These are phyloP conservation scores for Heliconius hermathena DNA, from an alignment of 1,140 invertebrate species.

Conservation along the genomic window DNA sequence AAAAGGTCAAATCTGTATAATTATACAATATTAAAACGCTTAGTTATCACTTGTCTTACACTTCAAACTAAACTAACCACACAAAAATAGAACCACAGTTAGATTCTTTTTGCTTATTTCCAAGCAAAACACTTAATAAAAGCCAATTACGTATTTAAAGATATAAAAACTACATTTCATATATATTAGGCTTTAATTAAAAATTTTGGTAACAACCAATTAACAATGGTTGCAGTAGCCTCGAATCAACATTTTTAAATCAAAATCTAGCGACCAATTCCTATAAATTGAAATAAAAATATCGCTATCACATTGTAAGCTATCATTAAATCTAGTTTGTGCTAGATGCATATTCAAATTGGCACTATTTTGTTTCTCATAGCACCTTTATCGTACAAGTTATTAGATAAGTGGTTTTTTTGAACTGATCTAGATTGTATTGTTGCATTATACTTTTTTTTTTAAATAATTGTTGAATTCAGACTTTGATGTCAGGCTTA, in stretches of 20 bases:
- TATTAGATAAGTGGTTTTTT: background rate
- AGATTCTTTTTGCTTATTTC: background rate
- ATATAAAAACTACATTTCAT: background rate
- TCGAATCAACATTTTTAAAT: background rate
- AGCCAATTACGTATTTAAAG: conserved; percentile 9
- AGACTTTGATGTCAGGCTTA: no score
- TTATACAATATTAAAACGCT: conserved; percentile 22
- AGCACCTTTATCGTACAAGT: conserved; percentile 40
- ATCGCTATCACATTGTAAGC: background rate
- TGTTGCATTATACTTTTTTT: background rate
- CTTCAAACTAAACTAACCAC: background rate
- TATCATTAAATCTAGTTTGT: background rate
- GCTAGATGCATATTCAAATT: conserved; percentile 30
- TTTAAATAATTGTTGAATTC: no score
- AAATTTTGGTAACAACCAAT: background rate
- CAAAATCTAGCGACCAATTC: background rate
- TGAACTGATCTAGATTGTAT: background rate
- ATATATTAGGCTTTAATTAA: conserved; percentile 12
- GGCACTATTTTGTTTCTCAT: conserved; percentile 45
- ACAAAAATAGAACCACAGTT: conserved; percentile 2
- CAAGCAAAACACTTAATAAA: background rate
- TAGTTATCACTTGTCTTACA: conserved; percentile 11
- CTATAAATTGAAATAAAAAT: background rate
- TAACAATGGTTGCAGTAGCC: background rate
- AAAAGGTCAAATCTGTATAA: conserved; percentile 22